phyloP scores from a whole-genome alignment of 2,888 invertebrate species.

The Nasonovia ribisnigri region DNA sequence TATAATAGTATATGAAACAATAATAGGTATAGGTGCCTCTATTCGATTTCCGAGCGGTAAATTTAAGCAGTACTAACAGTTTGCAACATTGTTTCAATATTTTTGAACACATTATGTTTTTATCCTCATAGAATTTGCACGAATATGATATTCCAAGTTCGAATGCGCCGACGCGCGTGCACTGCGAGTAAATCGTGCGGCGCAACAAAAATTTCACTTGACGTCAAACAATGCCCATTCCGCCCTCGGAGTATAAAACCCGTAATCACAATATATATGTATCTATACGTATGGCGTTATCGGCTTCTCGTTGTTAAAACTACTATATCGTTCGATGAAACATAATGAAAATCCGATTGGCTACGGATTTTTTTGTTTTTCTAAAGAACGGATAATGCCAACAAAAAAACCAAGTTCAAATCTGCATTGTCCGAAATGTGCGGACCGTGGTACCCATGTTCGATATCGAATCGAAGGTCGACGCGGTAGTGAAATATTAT shows the following conservation, averaged over 20 bases:
- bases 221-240: background rate
- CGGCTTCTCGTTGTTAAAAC: background rate
- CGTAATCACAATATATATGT: background rate
- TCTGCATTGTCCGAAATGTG: background rate
- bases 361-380: background rate
- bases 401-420: slow-evolving; percentile 11
- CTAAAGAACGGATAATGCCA: background rate
- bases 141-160: background rate
- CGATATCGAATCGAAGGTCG: slow-evolving; percentile 24
- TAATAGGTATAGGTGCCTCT: background rate
- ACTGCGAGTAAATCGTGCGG: background rate
- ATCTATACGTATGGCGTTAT: background rate
- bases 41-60: background rate
- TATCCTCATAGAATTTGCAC: background rate
- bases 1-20: background rate
- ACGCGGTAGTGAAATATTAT: background rate
- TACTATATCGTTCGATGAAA: background rate
- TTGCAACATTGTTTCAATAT: background rate
- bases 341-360: background rate
- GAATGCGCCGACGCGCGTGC: background rate
- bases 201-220: background rate
- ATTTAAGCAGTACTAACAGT: background rate
- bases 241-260: background rate
- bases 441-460: background rate
- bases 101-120: background rate